A percentile compares a stretch with the other conserved stretches of the same genome.
Evolutionary conservation across 2,888 invertebrate genomes (phyloP).

Genomic region (Sinotaia quadrata): DNA sequence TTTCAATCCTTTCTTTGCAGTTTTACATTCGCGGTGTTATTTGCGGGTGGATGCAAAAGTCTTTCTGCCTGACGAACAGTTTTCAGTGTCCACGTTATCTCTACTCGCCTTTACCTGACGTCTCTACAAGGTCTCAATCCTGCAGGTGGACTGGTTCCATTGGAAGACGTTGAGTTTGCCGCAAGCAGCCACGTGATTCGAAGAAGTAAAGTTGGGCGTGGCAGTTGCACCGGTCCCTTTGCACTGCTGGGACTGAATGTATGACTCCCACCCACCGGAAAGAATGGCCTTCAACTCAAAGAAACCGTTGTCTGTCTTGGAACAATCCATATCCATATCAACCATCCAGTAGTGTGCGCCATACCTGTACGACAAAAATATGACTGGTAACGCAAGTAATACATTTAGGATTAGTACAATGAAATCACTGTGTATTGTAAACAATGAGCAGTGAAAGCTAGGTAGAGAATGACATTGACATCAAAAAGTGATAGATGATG

Average conservation of each 20-base stretch:
- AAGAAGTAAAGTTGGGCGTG: slow-evolving; percentile 45
- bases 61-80: too few relatives aligned
- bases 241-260: slow-evolving; percentile 49
- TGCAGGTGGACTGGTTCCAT: slow-evolving; percentile 53
- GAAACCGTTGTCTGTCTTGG: slow-evolving; percentile 70
- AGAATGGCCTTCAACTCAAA: slow-evolving; percentile 71
- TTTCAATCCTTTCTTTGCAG: too few relatives aligned
- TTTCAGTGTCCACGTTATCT: too few relatives aligned
- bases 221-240: slow-evolving; percentile 58
- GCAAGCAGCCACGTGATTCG: slow-evolving; percentile 72
- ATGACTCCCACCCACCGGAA: slow-evolving; percentile 66
- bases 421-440: too few relatives aligned
- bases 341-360: slow-evolving; percentile 73
- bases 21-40: too few relatives aligned
- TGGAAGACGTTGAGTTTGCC: slow-evolving; percentile 71
- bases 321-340: slow-evolving; percentile 72
- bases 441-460: neutral
- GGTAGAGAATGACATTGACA: too few relatives aligned
- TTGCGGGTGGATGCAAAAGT: too few relatives aligned
- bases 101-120: too few relatives aligned
- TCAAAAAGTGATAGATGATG: too few relatives aligned
- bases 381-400: too few relatives aligned
- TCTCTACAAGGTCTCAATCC: too few relatives aligned
- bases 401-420: too few relatives aligned
- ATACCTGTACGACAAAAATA: slow-evolving; percentile 54